These are phyloP conservation scores for Harpegnathos saltator DNA, from an alignment of 1,140 invertebrate genomes.

Conservation along the genomic window DNA sequence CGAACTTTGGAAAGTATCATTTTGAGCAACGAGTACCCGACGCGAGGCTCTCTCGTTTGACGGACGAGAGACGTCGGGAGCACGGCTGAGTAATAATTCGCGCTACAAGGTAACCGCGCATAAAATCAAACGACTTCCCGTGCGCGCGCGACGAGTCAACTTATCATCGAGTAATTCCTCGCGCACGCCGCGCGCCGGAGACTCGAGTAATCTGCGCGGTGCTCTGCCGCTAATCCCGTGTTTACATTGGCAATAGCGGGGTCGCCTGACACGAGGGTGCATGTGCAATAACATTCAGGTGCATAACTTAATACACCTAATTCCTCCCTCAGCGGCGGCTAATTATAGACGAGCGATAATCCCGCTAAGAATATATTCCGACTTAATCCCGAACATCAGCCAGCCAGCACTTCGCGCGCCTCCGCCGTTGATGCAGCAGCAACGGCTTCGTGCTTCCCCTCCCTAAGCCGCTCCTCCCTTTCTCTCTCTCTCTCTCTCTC, in stretches of 20 bases:
- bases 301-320: conserved; percentile 71
- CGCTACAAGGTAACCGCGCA: no score
- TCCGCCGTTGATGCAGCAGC: background rate
- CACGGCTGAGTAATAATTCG: background rate
- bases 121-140: conserved; percentile 9
- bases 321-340: conserved; percentile 52
- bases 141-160: background rate
- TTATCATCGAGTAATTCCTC: conserved; percentile 11
- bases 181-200: background rate
- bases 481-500: conserved; percentile 10
- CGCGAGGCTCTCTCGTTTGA: no score
- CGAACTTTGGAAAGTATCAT: no score
- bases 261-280: conserved; percentile 64
- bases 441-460: conserved; percentile 15
- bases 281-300: conserved; percentile 78
- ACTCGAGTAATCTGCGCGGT: conserved; percentile 52
- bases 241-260: conserved; percentile 68
- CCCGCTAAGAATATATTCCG: conserved; percentile 63
- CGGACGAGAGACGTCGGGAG: background rate
- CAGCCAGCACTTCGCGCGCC: background rate
- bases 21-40: no score
- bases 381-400: conserved; percentile 41
- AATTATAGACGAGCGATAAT: conserved; percentile 75
- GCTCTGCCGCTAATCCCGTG: conserved; percentile 70
- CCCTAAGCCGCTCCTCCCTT: background rate